A percentile compares a stretch with the other conserved stretches of the same genome.
Conservation (phyloP, 1,140 invertebrate genomes). For the Oryctes rhinoceros region DNA sequence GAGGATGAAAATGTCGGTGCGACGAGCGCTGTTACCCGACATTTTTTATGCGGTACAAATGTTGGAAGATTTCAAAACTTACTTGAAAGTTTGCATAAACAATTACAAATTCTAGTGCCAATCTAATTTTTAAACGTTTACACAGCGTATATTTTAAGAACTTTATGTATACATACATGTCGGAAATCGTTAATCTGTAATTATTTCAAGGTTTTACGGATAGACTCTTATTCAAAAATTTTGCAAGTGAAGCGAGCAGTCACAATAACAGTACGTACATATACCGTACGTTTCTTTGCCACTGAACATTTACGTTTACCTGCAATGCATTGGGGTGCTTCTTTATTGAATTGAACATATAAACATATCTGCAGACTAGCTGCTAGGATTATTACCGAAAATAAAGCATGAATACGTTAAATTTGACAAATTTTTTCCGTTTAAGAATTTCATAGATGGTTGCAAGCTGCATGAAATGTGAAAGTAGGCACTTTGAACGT, state of each 20-base stretch:
- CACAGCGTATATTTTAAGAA: slow-evolving; percentile 25
- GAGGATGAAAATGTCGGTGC: background rate
- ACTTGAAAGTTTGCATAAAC: slow-evolving; percentile 13
- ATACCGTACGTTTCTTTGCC: too few species aligned
- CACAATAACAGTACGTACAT: too few species aligned
- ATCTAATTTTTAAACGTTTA: slow-evolving; percentile 20
- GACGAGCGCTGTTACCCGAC: background rate
- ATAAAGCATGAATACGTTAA: too few species aligned
- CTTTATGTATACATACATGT: slow-evolving; percentile 5
- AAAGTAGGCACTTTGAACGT: too few species aligned
- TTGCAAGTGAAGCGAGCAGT: background rate
- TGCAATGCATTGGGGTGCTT: too few species aligned
- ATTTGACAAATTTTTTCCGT: too few species aligned
- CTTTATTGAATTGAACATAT: too few species aligned
- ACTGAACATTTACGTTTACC: too few species aligned
- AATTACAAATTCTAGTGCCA: slow-evolving; percentile 25
- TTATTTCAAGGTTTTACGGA: slow-evolving; percentile 11
- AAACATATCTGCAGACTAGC: too few species aligned
- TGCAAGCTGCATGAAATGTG: too few species aligned
- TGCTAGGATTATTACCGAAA: too few species aligned
- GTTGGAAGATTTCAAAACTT: slow-evolving; percentile 2
- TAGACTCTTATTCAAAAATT: background rate
- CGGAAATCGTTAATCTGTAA: slow-evolving; percentile 25
- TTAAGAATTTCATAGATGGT: too few species aligned
- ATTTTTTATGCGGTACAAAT: slow-evolving; percentile 4